Evolutionary conservation across 2,888 invertebrate genomes (phyloP).

Genomic region (Apodemia zela): DNA sequence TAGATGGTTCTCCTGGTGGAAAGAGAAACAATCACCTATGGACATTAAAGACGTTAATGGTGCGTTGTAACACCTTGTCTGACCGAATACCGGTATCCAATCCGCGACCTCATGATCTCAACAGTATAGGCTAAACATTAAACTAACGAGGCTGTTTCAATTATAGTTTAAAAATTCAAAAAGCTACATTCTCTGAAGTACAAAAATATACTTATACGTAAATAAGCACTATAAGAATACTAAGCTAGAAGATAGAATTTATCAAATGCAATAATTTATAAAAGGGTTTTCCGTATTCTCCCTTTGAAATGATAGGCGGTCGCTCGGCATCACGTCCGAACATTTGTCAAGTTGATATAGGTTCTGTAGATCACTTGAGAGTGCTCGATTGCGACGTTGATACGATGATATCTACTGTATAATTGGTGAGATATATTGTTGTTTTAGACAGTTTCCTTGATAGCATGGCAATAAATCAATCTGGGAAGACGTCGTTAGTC

Average conservation of each 20-base stretch:
- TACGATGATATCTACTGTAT: background rate
- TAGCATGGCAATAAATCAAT: background rate
- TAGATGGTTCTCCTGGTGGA: too few species aligned
- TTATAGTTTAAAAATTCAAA: too few species aligned
- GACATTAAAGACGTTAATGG: too few species aligned
- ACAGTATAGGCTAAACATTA: too few species aligned
- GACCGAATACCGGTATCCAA: too few species aligned
- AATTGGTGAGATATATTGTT: background rate
- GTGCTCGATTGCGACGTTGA: background rate
- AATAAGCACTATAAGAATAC: background rate
- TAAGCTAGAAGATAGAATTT: background rate
- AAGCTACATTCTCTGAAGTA: too few species aligned
- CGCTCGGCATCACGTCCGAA: background rate
- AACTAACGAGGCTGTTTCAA: too few species aligned
- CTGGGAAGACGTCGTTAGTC: background rate
- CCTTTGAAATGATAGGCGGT: slow-evolving; percentile 10
- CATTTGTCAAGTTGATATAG: slow-evolving; percentile 13
- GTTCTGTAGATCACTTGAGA: slow-evolving; percentile 9
- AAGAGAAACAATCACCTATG: too few species aligned
- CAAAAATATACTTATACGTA: too few species aligned
- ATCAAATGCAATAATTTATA: background rate
- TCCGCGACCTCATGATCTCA: too few species aligned
- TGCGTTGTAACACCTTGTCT: too few species aligned
- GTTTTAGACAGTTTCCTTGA: background rate
- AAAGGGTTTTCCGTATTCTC: background rate